A percentile compares a stretch with the other conserved stretches of the same genome.
phyloP scores from a whole-genome alignment of 2,888 invertebrate genomes.

The Sipha maydis region DNA sequence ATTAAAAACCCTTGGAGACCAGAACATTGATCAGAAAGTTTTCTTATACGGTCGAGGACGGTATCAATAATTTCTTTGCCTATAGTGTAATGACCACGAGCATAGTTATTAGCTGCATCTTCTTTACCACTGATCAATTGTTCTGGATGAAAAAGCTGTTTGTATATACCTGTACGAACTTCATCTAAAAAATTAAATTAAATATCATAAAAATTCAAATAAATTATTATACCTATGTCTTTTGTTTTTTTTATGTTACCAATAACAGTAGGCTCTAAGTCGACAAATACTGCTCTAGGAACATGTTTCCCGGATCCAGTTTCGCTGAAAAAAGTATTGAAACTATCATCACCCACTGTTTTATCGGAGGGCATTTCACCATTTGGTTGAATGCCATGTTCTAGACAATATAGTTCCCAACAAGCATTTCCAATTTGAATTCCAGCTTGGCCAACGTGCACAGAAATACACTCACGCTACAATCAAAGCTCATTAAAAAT shows the following conservation, averaged over 20 bases:
- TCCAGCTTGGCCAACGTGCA: constrained; percentile 69
- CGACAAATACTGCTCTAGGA: constrained; percentile 84
- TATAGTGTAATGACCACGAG: too few relatives aligned
- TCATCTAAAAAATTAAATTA: too few relatives aligned
- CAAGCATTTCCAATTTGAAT: constrained; percentile 67
- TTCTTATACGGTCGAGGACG: too few relatives aligned
- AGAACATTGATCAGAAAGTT: constrained; percentile 85
- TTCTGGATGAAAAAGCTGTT: too few relatives aligned
- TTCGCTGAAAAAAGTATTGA: constrained; percentile 48
- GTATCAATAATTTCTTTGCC: constrained; percentile 56
- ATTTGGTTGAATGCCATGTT: constrained; percentile 68
- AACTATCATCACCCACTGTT: constrained; percentile 6
- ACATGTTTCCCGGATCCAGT: constrained; percentile 73
- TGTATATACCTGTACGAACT: constrained; percentile 73
- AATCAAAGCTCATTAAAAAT: constrained; percentile 6
- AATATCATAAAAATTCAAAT: constrained; percentile 9
- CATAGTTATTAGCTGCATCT: constrained; percentile 69
- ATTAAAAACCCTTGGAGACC: constrained; percentile 72
- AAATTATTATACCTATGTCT: constrained; percentile 68
- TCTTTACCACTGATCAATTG: constrained; percentile 82
- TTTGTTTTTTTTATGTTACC: constrained; percentile 67
- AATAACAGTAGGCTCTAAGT: constrained; percentile 88
- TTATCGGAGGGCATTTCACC: constrained; percentile 65
- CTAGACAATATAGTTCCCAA: constrained; percentile 67
- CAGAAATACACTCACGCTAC: constrained; percentile 68